Base-by-base conservation (phyloP, 2,797 vertebrate genomes). In the Rhyacichthys aspro region DNA sequence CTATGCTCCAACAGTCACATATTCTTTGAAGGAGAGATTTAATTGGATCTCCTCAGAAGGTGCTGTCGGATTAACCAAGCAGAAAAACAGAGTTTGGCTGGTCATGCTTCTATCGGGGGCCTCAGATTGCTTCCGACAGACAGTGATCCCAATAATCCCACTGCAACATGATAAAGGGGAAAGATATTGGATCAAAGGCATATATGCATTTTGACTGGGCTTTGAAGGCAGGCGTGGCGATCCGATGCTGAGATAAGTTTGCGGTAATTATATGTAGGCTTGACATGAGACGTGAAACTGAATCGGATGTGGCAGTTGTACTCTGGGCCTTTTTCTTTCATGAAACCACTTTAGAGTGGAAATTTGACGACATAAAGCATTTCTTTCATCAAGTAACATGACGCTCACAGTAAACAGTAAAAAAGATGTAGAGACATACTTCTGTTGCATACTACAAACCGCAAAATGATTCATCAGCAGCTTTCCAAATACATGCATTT, bases 21-120 rank as follows among this genome's bases (percentile, higher is more conserved):
- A 85, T 88, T 89, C 89, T 89, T 89, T 90, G 87, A 91, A 89
- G 86, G 88, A 79, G 87, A 88, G 86, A 89, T 90, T 91, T 93
- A 93, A 92, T 91, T 91, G 90, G 90, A 90, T 91, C 88, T 74
- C 85, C 81, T 88, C 89, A 85, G 86, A 92, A 92, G 89, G 90
- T 90, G 85, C 86, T 90, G 87, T 92, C 88, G 81, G 87, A 93
- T 92, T 91, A 92, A 90, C 88, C 90, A 86, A 88, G 90, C 86
- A 90, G 84, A 90, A 92, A 90, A 88, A 86, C 84, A 68, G 71
- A 83, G 84, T 89, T 79, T 89, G 84, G 86, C 83, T 84, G 88
- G 88, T 89, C 90, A 91, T 79, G 82, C 81, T 69, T 90, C 86
- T 82, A 81, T 87, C 83, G 54, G 78, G 74, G 86, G 79, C 64